Evolutionary conservation across 2,113 vertebrate species (phyloP), one percentile per base, ranked within the genome.

Genomic region (Tupaia tana): DNA sequence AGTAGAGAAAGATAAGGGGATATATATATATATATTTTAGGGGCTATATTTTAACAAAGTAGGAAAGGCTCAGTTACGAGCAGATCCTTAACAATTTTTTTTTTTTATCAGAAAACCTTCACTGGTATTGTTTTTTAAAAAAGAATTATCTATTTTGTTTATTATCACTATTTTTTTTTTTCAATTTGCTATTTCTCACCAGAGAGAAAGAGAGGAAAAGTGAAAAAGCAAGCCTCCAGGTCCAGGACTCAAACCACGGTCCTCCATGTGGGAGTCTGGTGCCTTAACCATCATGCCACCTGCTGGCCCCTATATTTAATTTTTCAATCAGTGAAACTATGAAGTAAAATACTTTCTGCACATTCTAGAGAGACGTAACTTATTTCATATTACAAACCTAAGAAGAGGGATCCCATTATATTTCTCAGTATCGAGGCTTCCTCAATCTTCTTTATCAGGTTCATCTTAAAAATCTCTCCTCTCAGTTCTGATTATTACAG

Each of bases 21-120:
- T 78, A 64, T 71, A 29, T 54, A 34, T 79, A 85, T 43, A 71
- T 90, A 24, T 71, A 79, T 63, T 79, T 89, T 66, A 13, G 29
- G n/a, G n/a, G n/a, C n/a, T n/a, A n/a, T 43, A 43, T 43, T 43
- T 43, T 43, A 43, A 54, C 27, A 85, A 86, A 67, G 4, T 80
- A 34, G 19, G 31, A 74, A 89, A 86, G 61, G 27, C 34, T 43
- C 52, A 52, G 11, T 71, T 74, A 71, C 7, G n/a, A 85, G 9
- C 9, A 86, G 7, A 92, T 15, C 25, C 27, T 52, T 79, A 78
- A 43, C 22, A 34, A 71, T 79, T 95, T 92, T 77, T 79, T 95
- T 92, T 77, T 70, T 70, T 70, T 52, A 71, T 54, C 52, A 89
- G 63, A 84, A 90, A 78, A 94, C 16, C 52, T 43, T 73, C 71